Conservation (phyloP, 2,888 invertebrate genomes). For the Polymixis flavicincta region DNA sequence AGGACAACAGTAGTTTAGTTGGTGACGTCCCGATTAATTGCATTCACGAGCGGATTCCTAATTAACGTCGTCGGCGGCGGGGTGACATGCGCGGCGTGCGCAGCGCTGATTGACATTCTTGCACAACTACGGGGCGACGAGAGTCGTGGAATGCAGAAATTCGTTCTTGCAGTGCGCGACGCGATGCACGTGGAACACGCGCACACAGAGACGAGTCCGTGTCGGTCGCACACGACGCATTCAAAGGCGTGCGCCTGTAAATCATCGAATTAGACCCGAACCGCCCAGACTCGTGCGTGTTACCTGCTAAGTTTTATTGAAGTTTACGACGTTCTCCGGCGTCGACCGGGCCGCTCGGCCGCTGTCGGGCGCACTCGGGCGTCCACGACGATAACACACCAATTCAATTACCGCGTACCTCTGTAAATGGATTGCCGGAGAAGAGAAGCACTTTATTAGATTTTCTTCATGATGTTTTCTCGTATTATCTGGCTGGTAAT, state of each 20-base stretch:
- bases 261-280: not conserved
- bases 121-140: conserved; percentile 2
- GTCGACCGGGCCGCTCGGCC: not conserved
- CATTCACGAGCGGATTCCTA: conserved; percentile 38
- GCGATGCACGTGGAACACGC: not conserved
- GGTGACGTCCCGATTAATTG: conserved; percentile 36
- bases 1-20: conserved; percentile 13
- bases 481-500: conserved; percentile 30
- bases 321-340: not conserved
- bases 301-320: conserved; percentile 4
- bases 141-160: not conserved
- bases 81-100: not conserved
- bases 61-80: conserved; percentile 1
- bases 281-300: not conserved
- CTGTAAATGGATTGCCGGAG: conserved; percentile 36
- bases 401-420: conserved; percentile 46
- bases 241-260: not conserved
- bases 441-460: conserved; percentile 34
- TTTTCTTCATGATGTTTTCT: conserved; percentile 38
- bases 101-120: conserved; percentile 54
- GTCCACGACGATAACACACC: conserved; percentile 34
- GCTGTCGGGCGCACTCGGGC: not conserved
- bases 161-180: not conserved
- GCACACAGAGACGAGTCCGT: not conserved
- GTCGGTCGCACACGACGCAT: not conserved